Base-by-base conservation (phyloP, 2,888 invertebrate species). In the Dendrolimus pini region DNA sequence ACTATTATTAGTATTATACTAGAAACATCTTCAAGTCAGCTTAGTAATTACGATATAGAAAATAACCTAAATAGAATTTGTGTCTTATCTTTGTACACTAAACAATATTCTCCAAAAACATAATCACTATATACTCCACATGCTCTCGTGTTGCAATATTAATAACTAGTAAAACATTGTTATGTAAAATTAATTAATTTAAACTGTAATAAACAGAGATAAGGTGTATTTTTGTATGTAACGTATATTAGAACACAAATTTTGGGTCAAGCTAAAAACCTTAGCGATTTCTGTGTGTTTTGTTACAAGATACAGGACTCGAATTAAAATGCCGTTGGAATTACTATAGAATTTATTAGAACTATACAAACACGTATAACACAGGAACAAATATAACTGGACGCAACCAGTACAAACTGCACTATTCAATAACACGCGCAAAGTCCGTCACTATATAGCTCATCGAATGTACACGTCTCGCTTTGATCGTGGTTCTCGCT, bases 101-200 rank as follows among this genome's bases (percentile, higher is more conserved):
- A 60, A 71, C 65, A 71, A 65, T 68, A 65, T 65, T 62, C 66
- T 66, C 67, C 65, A 68, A 74, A 74, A 74, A 72, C 70, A 75
- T 71, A 71, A 71, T 71, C 72, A 69, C 66, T 68, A 64, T 67
- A 71, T 68, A 70, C 70, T 72, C 70, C 75, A 76, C 74, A 73
- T 76, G 75, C 70, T 78, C 66, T 69, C 75, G 62, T 65, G 62
- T 66, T 76, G 70, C 74, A 78, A 74, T 77, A 78, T 80, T 80
- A 77, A 80, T 78, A 75, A 71, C 63, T 67, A 70, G 62, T 68
- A 63, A 70, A 71, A 73, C 72, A 67, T 62, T 59, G 56, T n/a
- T n/a, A 12, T 9, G 7, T 9, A 7, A 7, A 54, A 41, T 57
- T 55, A 14, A 54, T 52, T 58, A 73, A 70, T 62, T 56, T 58